These are phyloP conservation scores for Adoxophyes honmai DNA, from an alignment of 1,140 invertebrate genomes.

Conservation along the genomic window DNA sequence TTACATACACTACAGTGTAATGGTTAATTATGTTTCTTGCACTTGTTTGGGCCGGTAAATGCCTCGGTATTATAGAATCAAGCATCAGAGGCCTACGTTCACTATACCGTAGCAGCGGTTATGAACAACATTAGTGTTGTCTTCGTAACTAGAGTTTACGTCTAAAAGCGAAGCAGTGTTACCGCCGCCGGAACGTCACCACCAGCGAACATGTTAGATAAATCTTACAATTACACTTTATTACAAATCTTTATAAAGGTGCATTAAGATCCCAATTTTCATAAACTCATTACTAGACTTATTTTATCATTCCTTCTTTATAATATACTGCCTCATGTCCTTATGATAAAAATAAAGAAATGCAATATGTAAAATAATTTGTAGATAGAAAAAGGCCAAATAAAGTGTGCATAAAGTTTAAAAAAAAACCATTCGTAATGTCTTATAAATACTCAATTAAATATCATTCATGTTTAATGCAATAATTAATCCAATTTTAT, in stretches of 20 bases:
- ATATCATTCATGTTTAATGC: constrained; percentile 57
- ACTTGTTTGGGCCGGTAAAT: not conserved
- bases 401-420: constrained; percentile 57
- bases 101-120: not conserved
- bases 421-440: constrained; percentile 47
- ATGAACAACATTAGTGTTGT: no score
- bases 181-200: constrained; percentile 57
- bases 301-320: constrained; percentile 59
- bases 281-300: constrained; percentile 41
- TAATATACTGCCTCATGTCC: constrained; percentile 52
- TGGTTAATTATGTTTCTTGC: not conserved
- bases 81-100: not conserved
- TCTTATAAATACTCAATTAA: constrained; percentile 35
- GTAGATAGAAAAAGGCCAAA: constrained; percentile 55
- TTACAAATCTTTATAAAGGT: constrained; percentile 58
- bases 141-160: not conserved
- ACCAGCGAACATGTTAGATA: constrained; percentile 59
- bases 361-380: constrained; percentile 55
- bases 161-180: constrained; percentile 52
- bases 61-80: not conserved
- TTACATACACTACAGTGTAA: not conserved
- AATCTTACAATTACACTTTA: constrained; percentile 53
- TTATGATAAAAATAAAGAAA: constrained; percentile 45
- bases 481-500: constrained; percentile 35
- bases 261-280: constrained; percentile 49